These are phyloP conservation scores for Actenoides hombroni DNA, from an alignment of 2,113 vertebrate genomes.

Conservation along the genomic window DNA sequence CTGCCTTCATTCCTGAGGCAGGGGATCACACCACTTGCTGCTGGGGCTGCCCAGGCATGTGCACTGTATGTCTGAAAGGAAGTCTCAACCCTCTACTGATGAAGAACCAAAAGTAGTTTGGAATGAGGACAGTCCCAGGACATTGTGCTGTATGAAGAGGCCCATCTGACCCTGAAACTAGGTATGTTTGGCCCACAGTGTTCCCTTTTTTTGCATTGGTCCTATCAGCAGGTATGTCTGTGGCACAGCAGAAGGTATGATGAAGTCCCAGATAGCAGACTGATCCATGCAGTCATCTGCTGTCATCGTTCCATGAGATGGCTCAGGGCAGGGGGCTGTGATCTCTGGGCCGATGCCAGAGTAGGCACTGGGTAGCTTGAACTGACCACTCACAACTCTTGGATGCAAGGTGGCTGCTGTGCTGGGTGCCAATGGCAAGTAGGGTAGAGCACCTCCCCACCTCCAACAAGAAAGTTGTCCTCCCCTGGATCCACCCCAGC, in stretches of 20 bases:
- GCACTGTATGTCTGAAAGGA: background rate
- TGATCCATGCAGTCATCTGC: background rate
- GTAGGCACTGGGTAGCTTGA: background rate
- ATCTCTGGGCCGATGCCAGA: background rate
- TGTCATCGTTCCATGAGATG: accelerated
- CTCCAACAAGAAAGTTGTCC: background rate
- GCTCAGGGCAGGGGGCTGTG: background rate
- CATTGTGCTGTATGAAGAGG: background rate
- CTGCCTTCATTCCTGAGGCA: background rate
- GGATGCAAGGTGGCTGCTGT: background rate
- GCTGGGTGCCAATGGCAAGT: background rate
- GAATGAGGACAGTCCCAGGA: background rate
- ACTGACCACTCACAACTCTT: background rate
- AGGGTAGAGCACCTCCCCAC: background rate
- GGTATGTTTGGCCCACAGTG: background rate
- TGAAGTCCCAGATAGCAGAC: background rate
- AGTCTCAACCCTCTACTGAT: background rate
- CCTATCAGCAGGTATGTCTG: background rate
- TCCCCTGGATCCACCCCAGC: background rate
- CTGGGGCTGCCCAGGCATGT: background rate
- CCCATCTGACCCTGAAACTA: background rate
- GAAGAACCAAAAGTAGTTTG: background rate
- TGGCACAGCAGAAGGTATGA: background rate
- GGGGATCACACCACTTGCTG: background rate
- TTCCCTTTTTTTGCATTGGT: background rate